Evolutionary conservation across 1,140 invertebrate species (phyloP).

Genomic region (Tribolium castaneum): DNA sequence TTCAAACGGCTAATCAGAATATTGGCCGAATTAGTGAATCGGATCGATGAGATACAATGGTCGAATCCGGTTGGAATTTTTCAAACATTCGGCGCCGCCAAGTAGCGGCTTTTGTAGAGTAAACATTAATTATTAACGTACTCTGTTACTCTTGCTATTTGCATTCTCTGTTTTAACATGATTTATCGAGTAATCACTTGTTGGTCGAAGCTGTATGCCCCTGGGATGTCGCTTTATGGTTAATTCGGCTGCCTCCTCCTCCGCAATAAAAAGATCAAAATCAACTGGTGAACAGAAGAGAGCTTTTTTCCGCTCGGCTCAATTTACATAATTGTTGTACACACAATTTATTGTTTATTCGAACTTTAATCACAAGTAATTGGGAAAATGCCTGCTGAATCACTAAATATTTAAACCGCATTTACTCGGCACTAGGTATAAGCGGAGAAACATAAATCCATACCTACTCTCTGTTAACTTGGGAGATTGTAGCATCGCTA

Average conservation of each 20-base stretch:
- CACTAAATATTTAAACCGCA: conserved; percentile 33
- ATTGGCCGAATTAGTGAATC: not conserved
- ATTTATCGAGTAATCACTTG: conserved; percentile 35
- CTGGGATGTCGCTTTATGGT: conserved; percentile 6
- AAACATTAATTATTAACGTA: conserved; percentile 27
- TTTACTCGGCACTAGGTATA: conserved; percentile 23
- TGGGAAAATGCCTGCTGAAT: conserved; percentile 11
- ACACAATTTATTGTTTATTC: conserved; percentile 13
- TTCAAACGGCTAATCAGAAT: conserved; percentile 6
- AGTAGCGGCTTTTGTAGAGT: conserved; percentile 12
- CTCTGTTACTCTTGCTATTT: conserved; percentile 27
- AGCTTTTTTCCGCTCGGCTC: not conserved
- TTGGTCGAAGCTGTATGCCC: not conserved
- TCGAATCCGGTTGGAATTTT: not conserved
- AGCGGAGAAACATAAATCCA: conserved; percentile 32
- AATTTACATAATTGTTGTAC: conserved; percentile 4
- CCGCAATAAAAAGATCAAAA: conserved; percentile 26
- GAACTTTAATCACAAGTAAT: conserved; percentile 17
- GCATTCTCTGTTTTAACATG: conserved; percentile 32
- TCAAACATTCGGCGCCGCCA: too few relatives aligned
- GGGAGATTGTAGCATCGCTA: conserved; percentile 26
- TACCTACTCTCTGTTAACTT: conserved; percentile 34
- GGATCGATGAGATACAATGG: not conserved
- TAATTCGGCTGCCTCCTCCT: conserved; percentile 21
- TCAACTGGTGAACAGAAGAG: conserved; percentile 7